A percentile compares a stretch with the other conserved stretches of the same genome.
Conservation (phyloP, 2,113 vertebrate species). For the Corydoras sp. region DNA sequence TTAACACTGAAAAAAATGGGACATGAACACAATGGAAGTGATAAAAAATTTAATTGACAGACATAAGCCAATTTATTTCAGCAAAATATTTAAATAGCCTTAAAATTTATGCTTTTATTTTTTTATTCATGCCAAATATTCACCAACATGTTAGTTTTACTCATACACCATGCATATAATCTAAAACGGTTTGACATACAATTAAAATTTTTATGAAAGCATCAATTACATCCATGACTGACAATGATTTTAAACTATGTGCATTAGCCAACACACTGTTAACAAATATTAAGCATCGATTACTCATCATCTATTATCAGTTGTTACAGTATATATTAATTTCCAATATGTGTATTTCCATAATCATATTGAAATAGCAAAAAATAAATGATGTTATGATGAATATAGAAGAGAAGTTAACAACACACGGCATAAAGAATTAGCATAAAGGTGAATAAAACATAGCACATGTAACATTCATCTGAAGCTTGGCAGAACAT, state of each 20-base stretch:
- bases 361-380: conserved; percentile 10
- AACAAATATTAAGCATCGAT: background rate
- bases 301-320: too few relatives aligned
- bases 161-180: conserved; percentile 34
- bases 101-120: background rate
- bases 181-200: conserved; percentile 20
- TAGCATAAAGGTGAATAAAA: too few relatives aligned
- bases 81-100: too few relatives aligned
- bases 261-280: conserved; percentile 13
- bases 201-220: background rate
- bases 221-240: conserved; percentile 2
- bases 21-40: too few relatives aligned
- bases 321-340: too few relatives aligned
- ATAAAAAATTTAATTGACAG: too few relatives aligned
- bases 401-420: background rate
- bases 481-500: conserved; percentile 17
- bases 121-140: conserved; percentile 46
- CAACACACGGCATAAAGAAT: too few relatives aligned
- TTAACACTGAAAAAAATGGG: too few relatives aligned
- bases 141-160: conserved; percentile 34
- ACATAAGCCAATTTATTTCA: too few relatives aligned
- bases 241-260: background rate
- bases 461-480: conserved; percentile 1
- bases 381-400: too few relatives aligned
- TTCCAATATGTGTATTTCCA: background rate